Conservation (phyloP, 2,113 vertebrate genomes). For the Smithornis capensis region DNA sequence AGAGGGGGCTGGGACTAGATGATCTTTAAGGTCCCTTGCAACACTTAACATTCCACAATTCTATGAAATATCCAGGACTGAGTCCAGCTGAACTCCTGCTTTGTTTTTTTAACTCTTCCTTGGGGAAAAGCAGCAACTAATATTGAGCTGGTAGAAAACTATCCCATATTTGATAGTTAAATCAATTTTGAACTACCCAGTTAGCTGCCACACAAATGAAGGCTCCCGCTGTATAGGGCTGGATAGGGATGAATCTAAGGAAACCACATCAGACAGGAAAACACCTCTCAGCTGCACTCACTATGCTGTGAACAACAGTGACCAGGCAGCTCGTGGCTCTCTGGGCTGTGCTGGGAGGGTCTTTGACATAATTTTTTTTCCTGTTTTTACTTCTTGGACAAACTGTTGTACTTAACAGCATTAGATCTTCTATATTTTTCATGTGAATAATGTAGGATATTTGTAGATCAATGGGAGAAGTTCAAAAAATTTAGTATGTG, state of each 20-base stretch:
- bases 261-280: background rate
- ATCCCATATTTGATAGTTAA: background rate
- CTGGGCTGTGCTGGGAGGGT: background rate
- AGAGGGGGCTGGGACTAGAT: background rate
- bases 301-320: background rate
- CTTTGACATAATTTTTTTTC: background rate
- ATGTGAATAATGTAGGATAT: background rate
- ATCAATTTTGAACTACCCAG: background rate
- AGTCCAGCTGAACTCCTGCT: background rate
- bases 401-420: background rate
- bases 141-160: background rate
- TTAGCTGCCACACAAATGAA: background rate
- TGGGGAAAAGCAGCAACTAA: background rate
- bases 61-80: background rate
- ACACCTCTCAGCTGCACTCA: background rate
- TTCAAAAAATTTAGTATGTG: background rate
- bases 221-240: background rate
- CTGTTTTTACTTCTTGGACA: background rate
- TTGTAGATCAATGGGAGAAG: background rate
- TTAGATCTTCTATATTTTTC: background rate
- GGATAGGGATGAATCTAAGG: background rate
- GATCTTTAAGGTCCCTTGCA: background rate
- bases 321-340: background rate
- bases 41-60: background rate
- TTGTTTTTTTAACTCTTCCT: background rate